Percentiles rank a stretch among this genome's conserved stretches.
Evolutionary conservation across 2,113 vertebrate genomes (phyloP).

Genomic region (Egretta garzetta): DNA sequence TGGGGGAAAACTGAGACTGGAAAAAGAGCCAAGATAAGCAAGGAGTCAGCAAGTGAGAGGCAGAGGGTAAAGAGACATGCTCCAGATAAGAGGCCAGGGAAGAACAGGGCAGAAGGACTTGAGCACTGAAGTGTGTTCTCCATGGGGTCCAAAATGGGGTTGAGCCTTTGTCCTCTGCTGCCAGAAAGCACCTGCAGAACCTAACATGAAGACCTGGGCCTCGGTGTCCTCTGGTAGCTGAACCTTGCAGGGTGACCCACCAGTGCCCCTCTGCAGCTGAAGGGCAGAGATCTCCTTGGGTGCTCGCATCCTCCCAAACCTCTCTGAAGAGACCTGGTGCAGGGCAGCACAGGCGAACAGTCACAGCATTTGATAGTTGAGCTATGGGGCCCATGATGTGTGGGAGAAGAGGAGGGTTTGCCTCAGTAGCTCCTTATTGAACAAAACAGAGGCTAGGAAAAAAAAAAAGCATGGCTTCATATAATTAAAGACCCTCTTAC

Average conservation of each 20-base stretch:
- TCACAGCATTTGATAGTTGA: neutral
- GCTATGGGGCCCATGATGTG: fast-evolving
- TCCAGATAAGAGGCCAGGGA: neutral
- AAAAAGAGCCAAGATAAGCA: neutral
- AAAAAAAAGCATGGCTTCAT: neutral
- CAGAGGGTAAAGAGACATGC: neutral
- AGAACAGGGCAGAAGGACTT: neutral
- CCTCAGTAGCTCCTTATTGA: neutral
- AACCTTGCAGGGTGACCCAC: fast-evolving
- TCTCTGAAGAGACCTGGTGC: neutral
- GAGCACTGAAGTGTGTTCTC: neutral
- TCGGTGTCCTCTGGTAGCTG: neutral
- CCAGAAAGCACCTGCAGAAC: neutral
- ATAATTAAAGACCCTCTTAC: neutral
- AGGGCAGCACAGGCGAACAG: neutral
- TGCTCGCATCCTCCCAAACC: neutral
- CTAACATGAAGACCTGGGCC: too few relatives aligned
- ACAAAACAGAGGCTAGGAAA: neutral
- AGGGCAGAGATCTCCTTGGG: neutral
- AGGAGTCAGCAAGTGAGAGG: neutral
- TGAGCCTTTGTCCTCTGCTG: neutral
- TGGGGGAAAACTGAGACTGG: neutral
- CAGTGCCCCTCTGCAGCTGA: neutral
- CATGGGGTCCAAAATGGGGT: neutral
- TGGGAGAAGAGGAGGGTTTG: neutral